These are phyloP conservation scores for Spatulosminthurus flaviceps DNA, from an alignment of 2,888 invertebrate species.

Conservation along the genomic window DNA sequence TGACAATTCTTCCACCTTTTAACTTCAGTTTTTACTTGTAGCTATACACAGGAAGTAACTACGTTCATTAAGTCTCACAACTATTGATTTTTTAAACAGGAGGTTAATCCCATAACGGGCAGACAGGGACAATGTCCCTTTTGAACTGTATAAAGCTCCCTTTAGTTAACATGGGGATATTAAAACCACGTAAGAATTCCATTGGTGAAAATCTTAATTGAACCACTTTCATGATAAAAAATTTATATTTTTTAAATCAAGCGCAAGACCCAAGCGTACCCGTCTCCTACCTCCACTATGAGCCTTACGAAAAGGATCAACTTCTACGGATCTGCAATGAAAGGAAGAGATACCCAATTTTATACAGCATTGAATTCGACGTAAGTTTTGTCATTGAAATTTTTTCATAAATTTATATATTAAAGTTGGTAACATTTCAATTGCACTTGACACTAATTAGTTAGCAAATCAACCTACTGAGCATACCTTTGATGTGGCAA, in stretches of 20 bases:
- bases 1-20: constrained; percentile 9
- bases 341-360: constrained; percentile 32
- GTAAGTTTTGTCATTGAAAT: constrained; percentile 16
- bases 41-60: too few species aligned
- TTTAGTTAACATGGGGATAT: constrained; percentile 34
- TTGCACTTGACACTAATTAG: constrained; percentile 26
- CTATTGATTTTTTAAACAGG: too few species aligned
- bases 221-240: too few species aligned
- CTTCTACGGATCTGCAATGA: constrained; percentile 21
- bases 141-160: constrained; percentile 35
- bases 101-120: too few species aligned
- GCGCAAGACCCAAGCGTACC: constrained; percentile 6
- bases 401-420: not conserved
- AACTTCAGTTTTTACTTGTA: not conserved
- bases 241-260: too few species aligned
- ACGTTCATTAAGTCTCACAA: too few species aligned
- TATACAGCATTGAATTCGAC: constrained; percentile 40
- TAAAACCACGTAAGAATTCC: constrained; percentile 40
- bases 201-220: too few species aligned
- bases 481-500: constrained; percentile 10
- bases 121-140: constrained; percentile 9
- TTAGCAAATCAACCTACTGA: constrained; percentile 33
- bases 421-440: too few species aligned
- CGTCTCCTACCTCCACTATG: constrained; percentile 37
- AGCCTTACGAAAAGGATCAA: constrained; percentile 29